Evolutionary conservation across 2,113 vertebrate species (phyloP).

Genomic region (Clarias magur): DNA sequence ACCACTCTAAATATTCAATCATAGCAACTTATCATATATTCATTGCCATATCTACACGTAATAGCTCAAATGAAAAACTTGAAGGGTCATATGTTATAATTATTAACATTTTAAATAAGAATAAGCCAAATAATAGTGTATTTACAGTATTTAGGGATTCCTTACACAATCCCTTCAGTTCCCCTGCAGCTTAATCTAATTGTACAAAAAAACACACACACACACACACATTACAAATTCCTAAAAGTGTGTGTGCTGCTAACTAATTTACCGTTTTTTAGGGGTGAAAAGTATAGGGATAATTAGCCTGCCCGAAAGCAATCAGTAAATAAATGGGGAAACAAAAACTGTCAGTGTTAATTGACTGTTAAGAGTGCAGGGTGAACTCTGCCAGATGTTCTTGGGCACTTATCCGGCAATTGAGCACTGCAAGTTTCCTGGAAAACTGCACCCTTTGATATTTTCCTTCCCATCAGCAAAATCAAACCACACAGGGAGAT

Average conservation of each 20-base stretch:
- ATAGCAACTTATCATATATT: neutral
- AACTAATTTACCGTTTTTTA: neutral
- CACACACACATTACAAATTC: neutral
- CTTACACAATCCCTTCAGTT: neutral
- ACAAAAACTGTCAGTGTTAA: conserved; percentile 19
- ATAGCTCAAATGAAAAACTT: neutral
- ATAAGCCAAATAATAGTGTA: neutral
- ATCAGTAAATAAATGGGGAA: conserved; percentile 12
- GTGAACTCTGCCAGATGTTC: conserved; percentile 55
- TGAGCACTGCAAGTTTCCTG: conserved; percentile 44
- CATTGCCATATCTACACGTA: neutral
- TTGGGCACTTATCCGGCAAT: conserved; percentile 49
- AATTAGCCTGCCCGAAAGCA: conserved; percentile 17
- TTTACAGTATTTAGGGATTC: neutral
- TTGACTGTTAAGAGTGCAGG: conserved; percentile 37
- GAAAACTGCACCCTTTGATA: conserved; percentile 44
- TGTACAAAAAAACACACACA: neutral
- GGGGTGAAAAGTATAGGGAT: neutral
- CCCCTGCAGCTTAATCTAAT: conserved; percentile 19
- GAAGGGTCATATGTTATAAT: neutral
- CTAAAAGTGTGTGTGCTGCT: neutral
- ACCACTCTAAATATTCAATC: neutral
- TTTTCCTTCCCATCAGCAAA: conserved; percentile 48
- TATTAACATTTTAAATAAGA: neutral
- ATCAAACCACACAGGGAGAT: conserved; percentile 34